Percentiles rank a stretch among this genome's conserved stretches.
Evolutionary conservation across 2,797 vertebrate species (phyloP).

Genomic region (Spinus olivaceus): DNA sequence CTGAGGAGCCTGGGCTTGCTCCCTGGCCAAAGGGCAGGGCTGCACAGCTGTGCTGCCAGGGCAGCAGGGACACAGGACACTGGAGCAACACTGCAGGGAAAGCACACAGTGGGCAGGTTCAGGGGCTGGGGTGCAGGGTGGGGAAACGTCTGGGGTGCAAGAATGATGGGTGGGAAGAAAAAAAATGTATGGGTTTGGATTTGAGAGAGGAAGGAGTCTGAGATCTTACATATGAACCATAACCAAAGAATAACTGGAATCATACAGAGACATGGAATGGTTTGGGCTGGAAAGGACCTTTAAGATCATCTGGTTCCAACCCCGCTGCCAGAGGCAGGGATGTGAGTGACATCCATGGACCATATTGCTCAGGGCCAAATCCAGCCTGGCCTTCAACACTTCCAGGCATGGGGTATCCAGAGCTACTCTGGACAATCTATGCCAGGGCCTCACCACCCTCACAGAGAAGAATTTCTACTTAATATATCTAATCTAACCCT

Average conservation of each 20-base stretch:
- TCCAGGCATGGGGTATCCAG: not conserved
- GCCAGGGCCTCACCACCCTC: not conserved
- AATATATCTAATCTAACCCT: not conserved
- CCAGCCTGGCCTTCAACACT: not conserved
- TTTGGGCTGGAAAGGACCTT: not conserved
- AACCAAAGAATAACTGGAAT: not conserved
- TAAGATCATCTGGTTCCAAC: not conserved
- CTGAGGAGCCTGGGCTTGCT: not conserved
- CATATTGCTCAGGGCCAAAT: not conserved
- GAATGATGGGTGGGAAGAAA: not conserved
- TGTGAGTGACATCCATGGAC: not conserved
- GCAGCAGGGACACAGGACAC: not conserved
- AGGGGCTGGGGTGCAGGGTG: not conserved
- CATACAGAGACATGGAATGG: not conserved
- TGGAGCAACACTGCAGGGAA: not conserved
- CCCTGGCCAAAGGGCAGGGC: not conserved
- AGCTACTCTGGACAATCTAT: not conserved
- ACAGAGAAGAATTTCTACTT: not conserved
- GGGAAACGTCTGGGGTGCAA: rapidly evolving
- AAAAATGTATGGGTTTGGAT: not conserved
- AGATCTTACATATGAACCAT: not conserved
- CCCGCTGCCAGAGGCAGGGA: not conserved
- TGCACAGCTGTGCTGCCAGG: not conserved
- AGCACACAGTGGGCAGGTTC: not conserved
- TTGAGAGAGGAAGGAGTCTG: not conserved